Evolutionary conservation across 2,888 invertebrate genomes (phyloP), one percentile per base, ranked within the genome.

Genomic region (Sthenelais limicola): DNA sequence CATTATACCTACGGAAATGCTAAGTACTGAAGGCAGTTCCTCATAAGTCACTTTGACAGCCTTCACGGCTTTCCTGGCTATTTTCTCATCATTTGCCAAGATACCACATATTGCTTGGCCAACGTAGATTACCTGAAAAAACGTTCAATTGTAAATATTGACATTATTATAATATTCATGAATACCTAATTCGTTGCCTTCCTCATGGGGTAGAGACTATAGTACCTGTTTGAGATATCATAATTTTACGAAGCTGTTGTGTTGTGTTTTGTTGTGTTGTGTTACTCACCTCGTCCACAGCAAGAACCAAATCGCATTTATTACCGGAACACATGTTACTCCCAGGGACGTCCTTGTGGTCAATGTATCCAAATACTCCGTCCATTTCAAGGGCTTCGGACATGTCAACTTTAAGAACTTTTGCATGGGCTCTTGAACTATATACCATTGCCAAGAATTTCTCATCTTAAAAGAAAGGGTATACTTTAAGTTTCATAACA

Each of bases 101-200:
- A 97, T 89, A 0, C 92, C 93, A n/a, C 93, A 96, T 33, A 97
- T 91, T 1, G 92, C 88, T 89, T 96, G 95, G 0, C 96, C 96
- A 75, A 87, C 83, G 79, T 82, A 86, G 1, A 49, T 51, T 3
- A 77, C 78, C 73, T 76, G 35, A n/a, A 58, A 33, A 15, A n/a
- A n/a, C n/a, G n/a, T n/a, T n/a, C n/a, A n/a, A n/a, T n/a, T n/a
- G n/a, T n/a, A n/a, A n/a, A n/a, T n/a, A n/a, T n/a, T n/a, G n/a
- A n/a, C n/a, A n/a, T n/a, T n/a, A n/a, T n/a, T n/a, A n/a, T n/a
- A n/a, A n/a, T n/a, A n/a, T n/a, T n/a, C n/a, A n/a, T n/a, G n/a
- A n/a, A n/a, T n/a, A n/a, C n/a, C n/a, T n/a, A n/a, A n/a, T n/a
- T n/a, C n/a, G n/a, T n/a, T n/a, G n/a, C n/a, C n/a, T n/a, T n/a